Conservation (phyloP, 2,113 vertebrate species). For the Bufo gargarizans region DNA sequence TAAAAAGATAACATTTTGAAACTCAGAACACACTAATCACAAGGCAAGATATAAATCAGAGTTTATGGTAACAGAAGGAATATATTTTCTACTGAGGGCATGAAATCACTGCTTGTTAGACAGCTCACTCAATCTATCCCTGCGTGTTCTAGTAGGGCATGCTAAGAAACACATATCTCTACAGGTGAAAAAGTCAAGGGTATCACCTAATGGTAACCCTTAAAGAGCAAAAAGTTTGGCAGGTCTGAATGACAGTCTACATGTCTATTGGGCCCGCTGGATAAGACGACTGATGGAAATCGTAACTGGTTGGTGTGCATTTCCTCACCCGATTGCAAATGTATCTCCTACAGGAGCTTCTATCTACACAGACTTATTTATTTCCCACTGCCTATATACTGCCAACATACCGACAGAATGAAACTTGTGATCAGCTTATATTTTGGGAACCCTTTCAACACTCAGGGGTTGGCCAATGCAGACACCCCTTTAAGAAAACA, state of each 20-base stretch:
- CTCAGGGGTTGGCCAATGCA: too few species aligned
- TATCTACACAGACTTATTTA: too few species aligned
- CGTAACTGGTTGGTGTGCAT: neutral
- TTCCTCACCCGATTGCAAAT: too few species aligned
- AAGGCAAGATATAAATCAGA: conserved; percentile 36
- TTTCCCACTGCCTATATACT: too few species aligned
- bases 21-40: conserved; percentile 30
- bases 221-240: neutral
- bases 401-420: too few species aligned
- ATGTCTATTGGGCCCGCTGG: neutral
- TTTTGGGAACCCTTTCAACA: too few species aligned
- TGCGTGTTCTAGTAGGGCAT: too few species aligned
- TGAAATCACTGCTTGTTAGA: conserved; percentile 7
- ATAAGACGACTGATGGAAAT: neutral
- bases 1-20: conserved; percentile 49
- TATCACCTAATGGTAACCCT: neutral
- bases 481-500: neutral
- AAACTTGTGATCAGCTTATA: too few species aligned
- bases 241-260: neutral
- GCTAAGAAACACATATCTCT: neutral
- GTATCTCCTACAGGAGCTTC: too few species aligned
- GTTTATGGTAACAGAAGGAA: conserved; percentile 25
- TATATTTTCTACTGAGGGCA: conserved; percentile 9
- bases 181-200: neutral
- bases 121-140: neutral